Conservation (phyloP, 1,140 invertebrate species). For the Globodera ellingtonae region DNA sequence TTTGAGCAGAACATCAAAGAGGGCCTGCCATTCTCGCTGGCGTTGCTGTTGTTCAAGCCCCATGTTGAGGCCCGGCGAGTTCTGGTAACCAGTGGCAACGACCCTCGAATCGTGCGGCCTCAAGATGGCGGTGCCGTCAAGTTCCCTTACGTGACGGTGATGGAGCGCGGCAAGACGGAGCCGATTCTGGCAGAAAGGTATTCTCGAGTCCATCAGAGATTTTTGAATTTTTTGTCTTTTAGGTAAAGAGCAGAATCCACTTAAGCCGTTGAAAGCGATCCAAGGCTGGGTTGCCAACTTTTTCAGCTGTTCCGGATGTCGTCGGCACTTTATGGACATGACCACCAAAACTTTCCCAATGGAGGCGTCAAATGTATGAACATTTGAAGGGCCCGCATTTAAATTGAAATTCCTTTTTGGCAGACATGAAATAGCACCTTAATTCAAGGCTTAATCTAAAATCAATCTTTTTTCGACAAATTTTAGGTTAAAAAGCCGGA, state of each 20-base stretch:
- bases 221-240: not conserved
- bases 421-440: not conserved
- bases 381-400: not conserved
- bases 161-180: slow-evolving; percentile 41
- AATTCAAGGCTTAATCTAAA: too few species aligned
- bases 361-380: slow-evolving; percentile 58
- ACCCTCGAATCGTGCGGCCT: slow-evolving; percentile 49
- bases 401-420: not conserved
- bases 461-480: too few species aligned
- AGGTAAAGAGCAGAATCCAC: not conserved
- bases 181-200: slow-evolving; percentile 17
- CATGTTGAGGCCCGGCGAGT: slow-evolving; percentile 48
- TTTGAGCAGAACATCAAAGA: slow-evolving; percentile 15
- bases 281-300: slow-evolving; percentile 64
- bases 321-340: slow-evolving; percentile 63
- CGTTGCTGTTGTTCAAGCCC: slow-evolving; percentile 45
- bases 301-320: slow-evolving; percentile 63
- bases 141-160: slow-evolving; percentile 57
- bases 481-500: slow-evolving; percentile 60
- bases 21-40: slow-evolving; percentile 48
- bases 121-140: slow-evolving; percentile 27
- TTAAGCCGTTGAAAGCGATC: slow-evolving; percentile 56
- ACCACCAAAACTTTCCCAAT: slow-evolving; percentile 62
- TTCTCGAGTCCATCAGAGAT: not conserved
- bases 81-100: slow-evolving; percentile 21